A percentile compares a stretch with the other conserved stretches of the same genome.
Evolutionary conservation across 92 coral and sea anemone species (phyloP).

Genomic region (Blastomussa wellsi): DNA sequence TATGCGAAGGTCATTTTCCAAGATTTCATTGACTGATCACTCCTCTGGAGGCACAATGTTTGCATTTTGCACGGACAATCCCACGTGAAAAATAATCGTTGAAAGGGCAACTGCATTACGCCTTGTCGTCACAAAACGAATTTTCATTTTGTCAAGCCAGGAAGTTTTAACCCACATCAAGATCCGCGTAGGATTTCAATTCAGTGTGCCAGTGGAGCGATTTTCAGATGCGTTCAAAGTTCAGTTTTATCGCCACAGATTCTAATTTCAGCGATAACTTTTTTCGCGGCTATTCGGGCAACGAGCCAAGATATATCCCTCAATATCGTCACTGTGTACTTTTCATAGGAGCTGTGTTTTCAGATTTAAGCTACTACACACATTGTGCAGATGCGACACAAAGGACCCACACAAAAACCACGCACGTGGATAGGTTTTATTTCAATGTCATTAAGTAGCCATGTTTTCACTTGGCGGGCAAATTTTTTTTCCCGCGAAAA

Average conservation of each 20-base stretch:
- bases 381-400: slow-evolving; percentile 63
- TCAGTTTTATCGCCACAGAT: slow-evolving; percentile 4
- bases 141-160: slow-evolving; percentile 15
- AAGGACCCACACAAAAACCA: slow-evolving; percentile 55
- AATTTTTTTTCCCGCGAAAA: slow-evolving; percentile 71
- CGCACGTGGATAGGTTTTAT: slow-evolving; percentile 69
- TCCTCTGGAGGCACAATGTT: slow-evolving; percentile 5
- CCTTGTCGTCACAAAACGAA: slow-evolving; percentile 10
- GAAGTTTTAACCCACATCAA: slow-evolving; percentile 25
- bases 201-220: background rate
- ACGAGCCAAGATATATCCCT: slow-evolving; percentile 25
- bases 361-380: slow-evolving; percentile 27
- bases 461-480: slow-evolving; percentile 55
- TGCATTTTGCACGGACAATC: slow-evolving; percentile 3
- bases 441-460: slow-evolving; percentile 61
- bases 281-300: slow-evolving; percentile 24
- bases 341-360: slow-evolving; percentile 32
- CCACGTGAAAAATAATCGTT: slow-evolving; percentile 18
- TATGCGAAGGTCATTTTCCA: background rate
- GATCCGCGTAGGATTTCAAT: slow-evolving; percentile 41
- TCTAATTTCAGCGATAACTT: slow-evolving; percentile 31
- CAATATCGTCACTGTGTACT: slow-evolving; percentile 35
- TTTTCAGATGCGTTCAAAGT: background rate
- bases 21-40: background rate
- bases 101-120: background rate